Evolutionary conservation across 1,140 invertebrate genomes (phyloP).

Genomic region (Pseudomyrmex gracilis): DNA sequence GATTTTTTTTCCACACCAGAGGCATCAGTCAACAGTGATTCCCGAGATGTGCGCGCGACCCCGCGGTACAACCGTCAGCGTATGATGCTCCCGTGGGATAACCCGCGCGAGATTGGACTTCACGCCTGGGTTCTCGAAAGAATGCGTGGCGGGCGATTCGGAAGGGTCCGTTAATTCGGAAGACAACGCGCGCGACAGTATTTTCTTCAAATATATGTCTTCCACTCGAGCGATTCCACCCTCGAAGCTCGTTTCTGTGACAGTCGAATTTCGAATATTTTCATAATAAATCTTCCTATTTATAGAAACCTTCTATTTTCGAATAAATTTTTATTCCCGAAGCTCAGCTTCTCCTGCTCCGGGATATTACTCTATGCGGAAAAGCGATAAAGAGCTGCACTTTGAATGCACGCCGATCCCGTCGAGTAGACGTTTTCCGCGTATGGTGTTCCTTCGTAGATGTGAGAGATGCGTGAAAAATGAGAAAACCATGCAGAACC

Average conservation of each 20-base stretch:
- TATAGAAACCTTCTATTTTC: too few species aligned
- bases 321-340: constrained; percentile 25
- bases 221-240: not conserved
- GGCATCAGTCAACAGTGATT: constrained; percentile 58
- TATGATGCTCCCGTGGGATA: constrained; percentile 45
- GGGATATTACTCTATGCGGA: not conserved
- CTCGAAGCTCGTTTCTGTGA: not conserved
- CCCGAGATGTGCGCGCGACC: constrained; percentile 22
- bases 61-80: constrained; percentile 8
- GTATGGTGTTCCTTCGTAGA: not conserved
- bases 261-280: not conserved
- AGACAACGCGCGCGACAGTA: not conserved
- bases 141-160: constrained; percentile 7
- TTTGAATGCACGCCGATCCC: not conserved
- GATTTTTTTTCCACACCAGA: constrained; percentile 16
- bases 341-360: not conserved
- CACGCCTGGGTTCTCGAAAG: constrained; percentile 42
- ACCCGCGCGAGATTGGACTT: constrained; percentile 58
- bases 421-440: not conserved
- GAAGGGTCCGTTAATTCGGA: constrained; percentile 17
- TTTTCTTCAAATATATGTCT: constrained; percentile 8
- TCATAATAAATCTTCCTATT: constrained; percentile 4
- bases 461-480: constrained; percentile 3
- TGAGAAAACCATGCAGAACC: constrained; percentile 7
- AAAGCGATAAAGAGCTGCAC: constrained; percentile 4